These are phyloP conservation scores for Megaptera novaeangliae DNA, from an alignment of 2,113 vertebrate species.

Conservation along the genomic window DNA sequence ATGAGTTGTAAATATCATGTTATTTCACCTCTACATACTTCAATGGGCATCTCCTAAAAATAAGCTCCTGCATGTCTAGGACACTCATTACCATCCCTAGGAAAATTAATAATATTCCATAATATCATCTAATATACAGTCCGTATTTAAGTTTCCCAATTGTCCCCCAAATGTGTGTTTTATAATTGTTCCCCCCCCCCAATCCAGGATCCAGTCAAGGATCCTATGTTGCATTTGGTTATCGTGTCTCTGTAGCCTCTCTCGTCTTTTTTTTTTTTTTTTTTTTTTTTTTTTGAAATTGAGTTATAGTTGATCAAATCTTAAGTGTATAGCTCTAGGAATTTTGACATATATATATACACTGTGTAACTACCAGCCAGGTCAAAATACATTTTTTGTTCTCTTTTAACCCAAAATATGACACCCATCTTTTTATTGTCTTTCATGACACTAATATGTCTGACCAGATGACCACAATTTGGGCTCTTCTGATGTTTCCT, in stretches of 20 bases:
- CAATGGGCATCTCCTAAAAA: not conserved
- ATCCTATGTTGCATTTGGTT: not conserved
- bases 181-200: not conserved
- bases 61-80: not conserved
- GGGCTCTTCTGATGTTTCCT: not conserved
- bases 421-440: not conserved
- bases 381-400: not conserved
- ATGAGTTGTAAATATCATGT: not conserved
- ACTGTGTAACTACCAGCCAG: not conserved
- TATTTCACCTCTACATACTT: not conserved
- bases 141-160: not conserved
- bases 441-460: not conserved
- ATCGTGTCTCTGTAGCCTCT: not conserved
- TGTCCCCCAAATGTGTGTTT: not conserved
- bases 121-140: not conserved
- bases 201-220: not conserved
- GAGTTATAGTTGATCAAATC: not conserved
- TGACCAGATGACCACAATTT: not conserved
- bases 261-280: not conserved
- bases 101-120: not conserved
- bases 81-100: not conserved
- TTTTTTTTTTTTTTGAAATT: not conserved
- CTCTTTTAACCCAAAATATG: not conserved
- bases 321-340: not conserved
- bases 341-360: not conserved